These are phyloP conservation scores for Ceratosolen fusciceps DNA, from an alignment of 1,140 invertebrate genomes.

Conservation along the genomic window DNA sequence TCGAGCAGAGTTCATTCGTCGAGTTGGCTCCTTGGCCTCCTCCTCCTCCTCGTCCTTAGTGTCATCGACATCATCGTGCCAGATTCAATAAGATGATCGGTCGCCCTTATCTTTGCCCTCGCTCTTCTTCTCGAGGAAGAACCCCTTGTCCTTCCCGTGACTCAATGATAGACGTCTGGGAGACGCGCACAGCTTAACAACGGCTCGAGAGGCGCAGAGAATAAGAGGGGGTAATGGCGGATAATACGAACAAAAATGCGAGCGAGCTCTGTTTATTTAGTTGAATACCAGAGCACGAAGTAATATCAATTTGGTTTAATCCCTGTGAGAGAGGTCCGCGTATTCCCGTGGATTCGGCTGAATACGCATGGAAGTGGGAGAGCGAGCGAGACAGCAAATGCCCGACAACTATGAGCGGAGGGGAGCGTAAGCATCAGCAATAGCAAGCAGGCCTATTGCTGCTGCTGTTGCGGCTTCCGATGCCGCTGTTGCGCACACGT, in stretches of 20 bases:
- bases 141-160: neutral
- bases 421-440: neutral
- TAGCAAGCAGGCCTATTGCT: neutral
- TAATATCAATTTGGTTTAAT: slow-evolving; percentile 22
- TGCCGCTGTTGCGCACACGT: neutral
- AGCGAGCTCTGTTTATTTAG: slow-evolving; percentile 35
- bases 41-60: neutral
- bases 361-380: neutral
- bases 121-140: neutral
- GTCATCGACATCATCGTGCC: neutral
- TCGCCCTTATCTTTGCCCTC: slow-evolving; percentile 27
- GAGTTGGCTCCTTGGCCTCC: neutral
- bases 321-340: neutral
- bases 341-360: no score
- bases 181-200: neutral
- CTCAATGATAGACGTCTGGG: neutral
- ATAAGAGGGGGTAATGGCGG: neutral
- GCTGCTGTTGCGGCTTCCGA: neutral
- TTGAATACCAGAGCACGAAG: slow-evolving; percentile 20
- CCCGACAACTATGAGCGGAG: no score
- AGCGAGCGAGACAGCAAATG: neutral
- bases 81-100: slow-evolving; percentile 1
- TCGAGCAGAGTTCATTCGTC: neutral
- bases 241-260: neutral
- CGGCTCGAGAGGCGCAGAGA: neutral